Evolutionary conservation across 2,797 vertebrate species (phyloP).

Genomic region (Triplophysa bombifrons): DNA sequence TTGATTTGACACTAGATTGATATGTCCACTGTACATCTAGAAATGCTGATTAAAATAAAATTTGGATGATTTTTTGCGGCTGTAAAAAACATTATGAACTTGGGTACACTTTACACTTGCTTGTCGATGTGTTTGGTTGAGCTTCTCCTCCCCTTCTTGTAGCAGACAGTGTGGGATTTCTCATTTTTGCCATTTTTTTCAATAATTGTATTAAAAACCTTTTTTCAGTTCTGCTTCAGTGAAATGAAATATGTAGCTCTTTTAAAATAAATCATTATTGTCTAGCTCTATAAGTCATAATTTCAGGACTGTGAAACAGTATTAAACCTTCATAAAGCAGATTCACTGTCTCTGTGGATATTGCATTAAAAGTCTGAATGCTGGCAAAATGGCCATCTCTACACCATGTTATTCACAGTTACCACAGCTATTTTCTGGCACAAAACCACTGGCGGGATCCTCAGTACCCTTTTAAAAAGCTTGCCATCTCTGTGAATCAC

Average conservation of each 20-base stretch:
- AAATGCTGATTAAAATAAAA: too few relatives aligned
- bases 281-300: constrained; percentile 3
- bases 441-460: not conserved
- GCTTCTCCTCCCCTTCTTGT: not conserved
- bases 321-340: not conserved
- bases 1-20: too few relatives aligned
- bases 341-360: not conserved
- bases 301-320: not conserved
- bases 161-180: constrained; percentile 21
- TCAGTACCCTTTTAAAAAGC: not conserved
- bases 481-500: constrained; percentile 9
- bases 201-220: not conserved
- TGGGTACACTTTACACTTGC: too few relatives aligned
- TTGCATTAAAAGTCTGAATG: constrained; percentile 8
- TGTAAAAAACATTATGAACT: too few relatives aligned
- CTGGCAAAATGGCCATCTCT: constrained; percentile 10
- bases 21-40: too few relatives aligned
- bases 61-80: too few relatives aligned
- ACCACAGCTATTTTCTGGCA: constrained; percentile 19
- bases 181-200: constrained; percentile 2
- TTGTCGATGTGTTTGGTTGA: too few relatives aligned
- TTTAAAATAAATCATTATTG: not conserved
- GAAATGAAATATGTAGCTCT: constrained; percentile 11
- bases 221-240: constrained; percentile 10
- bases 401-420: not conserved